phyloP scores from a whole-genome alignment of 2,113 vertebrate genomes.

The Caranx melampygus region DNA sequence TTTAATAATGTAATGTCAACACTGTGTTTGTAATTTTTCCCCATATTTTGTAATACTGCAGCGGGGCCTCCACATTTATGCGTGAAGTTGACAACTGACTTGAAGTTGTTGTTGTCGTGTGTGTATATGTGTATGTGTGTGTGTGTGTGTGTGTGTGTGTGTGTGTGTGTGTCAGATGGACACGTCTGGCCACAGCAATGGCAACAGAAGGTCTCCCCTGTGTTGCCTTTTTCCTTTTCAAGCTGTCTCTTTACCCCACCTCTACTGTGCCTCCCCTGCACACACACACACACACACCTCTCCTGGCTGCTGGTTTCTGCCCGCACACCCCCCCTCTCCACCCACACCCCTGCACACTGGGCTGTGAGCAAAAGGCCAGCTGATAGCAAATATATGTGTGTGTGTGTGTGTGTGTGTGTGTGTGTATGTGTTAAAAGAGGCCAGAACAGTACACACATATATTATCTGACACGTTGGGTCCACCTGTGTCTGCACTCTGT shows the following conservation, averaged over 20 bases:
- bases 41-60: background rate
- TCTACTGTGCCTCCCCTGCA: slow-evolving; percentile 11
- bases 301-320: slow-evolving; percentile 60
- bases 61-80: background rate
- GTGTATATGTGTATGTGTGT: slow-evolving; percentile 4
- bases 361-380: slow-evolving; percentile 61
- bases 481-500: slow-evolving; percentile 72
- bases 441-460: slow-evolving; percentile 50
- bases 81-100: slow-evolving; percentile 23
- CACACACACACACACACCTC: slow-evolving; percentile 46
- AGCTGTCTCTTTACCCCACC: slow-evolving; percentile 67
- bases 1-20: background rate
- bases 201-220: slow-evolving; percentile 72
- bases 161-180: slow-evolving; percentile 56
- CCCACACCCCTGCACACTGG: slow-evolving; percentile 34
- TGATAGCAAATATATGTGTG: slow-evolving; percentile 58
- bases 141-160: slow-evolving; percentile 19
- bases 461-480: slow-evolving; percentile 55
- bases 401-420: slow-evolving; percentile 46
- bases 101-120: slow-evolving; percentile 24
- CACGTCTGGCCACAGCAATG: slow-evolving; percentile 66
- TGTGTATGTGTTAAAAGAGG: slow-evolving; percentile 55
- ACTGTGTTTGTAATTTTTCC: background rate
- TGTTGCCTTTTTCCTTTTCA: slow-evolving; percentile 67
- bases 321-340: slow-evolving; percentile 26